Base-by-base conservation (phyloP, 1,140 invertebrate genomes). In the Bombus ignitus region DNA sequence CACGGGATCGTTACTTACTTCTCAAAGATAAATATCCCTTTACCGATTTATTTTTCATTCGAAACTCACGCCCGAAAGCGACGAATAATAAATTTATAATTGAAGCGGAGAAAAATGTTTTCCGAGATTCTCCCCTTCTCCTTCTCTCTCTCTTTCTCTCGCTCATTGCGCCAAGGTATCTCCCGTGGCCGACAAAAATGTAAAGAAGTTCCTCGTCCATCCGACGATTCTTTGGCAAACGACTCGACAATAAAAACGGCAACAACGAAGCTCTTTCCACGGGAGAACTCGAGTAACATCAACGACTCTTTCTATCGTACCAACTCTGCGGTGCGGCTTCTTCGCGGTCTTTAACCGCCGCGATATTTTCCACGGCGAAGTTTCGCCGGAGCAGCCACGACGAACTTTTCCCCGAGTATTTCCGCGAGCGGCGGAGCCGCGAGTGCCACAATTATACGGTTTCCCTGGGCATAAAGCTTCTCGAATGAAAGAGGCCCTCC, bases 401-500 rank as follows among this genome's bases (percentile, higher is more conserved):
- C 57, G 73, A 79, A 88, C 81, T 88, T 88, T 74, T 83, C 81
- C 62, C 73, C 37, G 74, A 85, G 87, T 88, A 88, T 88, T 89
- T 82, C 79, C 77, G 62, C 66, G 44, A 25, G 44, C 65, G 62
- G 44, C 75, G 74, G 73, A 53, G 47, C 66, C 73, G 87, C 71
- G 42, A 44, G 82, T 76, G 57, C 78, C 87, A 72, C 83, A 87
- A 89, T 89, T 89, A 89, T 88, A 89, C 87, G 74, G 87, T 59
- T 88, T 89, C 87, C 70, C 70, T 68, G 42, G 1, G 70, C 66
- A 25, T 62, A 77, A 82, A 85, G 75, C 75, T 77, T 75, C 32
- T 13, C 59, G 62, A 65, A 73, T 75, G 81, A 85, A 88, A 44
- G 25, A 42, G 39, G 28, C 25, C 15, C 37, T 15, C 59, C 59